Evolutionary conservation across 2,888 invertebrate genomes (phyloP).

Genomic region (Sialis lutaria): DNA sequence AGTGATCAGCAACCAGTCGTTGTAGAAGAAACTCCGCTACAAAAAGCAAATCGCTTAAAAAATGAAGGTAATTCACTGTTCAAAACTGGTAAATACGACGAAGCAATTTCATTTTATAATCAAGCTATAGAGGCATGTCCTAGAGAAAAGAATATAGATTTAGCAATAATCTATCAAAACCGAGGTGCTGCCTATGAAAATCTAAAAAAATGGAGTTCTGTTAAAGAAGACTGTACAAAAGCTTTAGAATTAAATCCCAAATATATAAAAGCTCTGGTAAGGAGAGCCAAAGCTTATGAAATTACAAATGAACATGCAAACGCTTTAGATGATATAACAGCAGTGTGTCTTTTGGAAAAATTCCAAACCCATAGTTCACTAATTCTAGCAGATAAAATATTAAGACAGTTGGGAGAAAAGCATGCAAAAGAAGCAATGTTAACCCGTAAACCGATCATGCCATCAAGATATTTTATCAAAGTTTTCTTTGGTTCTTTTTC

Average conservation of each 20-base stretch:
- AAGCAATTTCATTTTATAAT: conserved; percentile 78
- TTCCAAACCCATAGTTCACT: conserved; percentile 71
- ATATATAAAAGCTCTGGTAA: conserved; percentile 73
- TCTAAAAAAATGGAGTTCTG: conserved; percentile 66
- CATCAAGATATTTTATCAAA: conserved; percentile 71
- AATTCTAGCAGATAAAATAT: conserved; percentile 69
- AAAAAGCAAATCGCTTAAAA: conserved; percentile 64
- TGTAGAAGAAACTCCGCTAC: conserved; percentile 39
- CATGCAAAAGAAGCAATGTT: conserved; percentile 62
- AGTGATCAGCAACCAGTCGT: conserved; percentile 34
- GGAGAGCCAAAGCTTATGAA: conserved; percentile 73
- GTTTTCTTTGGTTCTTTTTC: conserved; percentile 79
- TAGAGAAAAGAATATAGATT: conserved; percentile 46
- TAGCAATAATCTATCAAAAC: conserved; percentile 90
- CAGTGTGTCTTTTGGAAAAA: conserved; percentile 77
- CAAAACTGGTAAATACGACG: conserved; percentile 72
- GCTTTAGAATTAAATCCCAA: conserved; percentile 71
- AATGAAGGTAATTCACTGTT: conserved; percentile 78
- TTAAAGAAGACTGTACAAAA: conserved; percentile 71
- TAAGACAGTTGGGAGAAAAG: conserved; percentile 61
- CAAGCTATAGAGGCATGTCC: conserved; percentile 87
- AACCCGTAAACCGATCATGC: conserved; percentile 52
- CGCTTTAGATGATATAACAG: conserved; percentile 82
- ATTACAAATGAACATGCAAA: conserved; percentile 58
- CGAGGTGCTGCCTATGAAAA: conserved; percentile 91